phyloP scores from a whole-genome alignment of 64 coral and sea anemone genomes.

The Stylophora pistillata region DNA sequence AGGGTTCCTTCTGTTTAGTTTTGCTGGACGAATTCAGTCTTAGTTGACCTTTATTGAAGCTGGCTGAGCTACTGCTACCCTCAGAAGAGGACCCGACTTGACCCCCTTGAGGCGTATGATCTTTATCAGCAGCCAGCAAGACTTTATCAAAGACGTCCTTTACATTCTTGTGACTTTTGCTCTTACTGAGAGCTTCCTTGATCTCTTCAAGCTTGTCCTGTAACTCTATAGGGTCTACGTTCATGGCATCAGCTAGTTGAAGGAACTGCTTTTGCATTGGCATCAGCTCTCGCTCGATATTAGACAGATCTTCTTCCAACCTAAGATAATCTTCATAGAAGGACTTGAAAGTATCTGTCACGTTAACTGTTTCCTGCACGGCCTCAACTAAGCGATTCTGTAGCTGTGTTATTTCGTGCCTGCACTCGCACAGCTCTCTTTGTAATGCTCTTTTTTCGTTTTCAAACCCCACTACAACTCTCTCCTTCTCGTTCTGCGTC shows the following conservation, averaged over 20 bases:
- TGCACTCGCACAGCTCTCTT: neutral
- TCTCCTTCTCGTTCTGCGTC: conserved; percentile 1
- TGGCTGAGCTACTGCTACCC: neutral
- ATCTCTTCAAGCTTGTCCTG: conserved; percentile 5
- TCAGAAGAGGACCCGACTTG: neutral
- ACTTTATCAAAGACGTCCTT: neutral
- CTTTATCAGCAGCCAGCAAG: neutral
- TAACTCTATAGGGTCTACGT: conserved; percentile 13
- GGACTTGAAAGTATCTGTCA: neutral
- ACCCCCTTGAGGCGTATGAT: neutral
- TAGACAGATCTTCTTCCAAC: neutral
- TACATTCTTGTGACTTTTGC: neutral
- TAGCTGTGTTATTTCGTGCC: neutral
- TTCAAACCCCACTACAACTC: neutral
- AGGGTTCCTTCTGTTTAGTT: neutral
- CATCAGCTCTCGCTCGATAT: neutral
- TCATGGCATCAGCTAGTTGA: conserved; percentile 16
- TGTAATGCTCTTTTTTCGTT: neutral
- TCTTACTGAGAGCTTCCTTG: neutral
- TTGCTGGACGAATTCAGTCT: conserved; percentile 5
- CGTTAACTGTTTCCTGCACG: neutral
- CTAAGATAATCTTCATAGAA: conserved; percentile 22
- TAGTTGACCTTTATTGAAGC: neutral
- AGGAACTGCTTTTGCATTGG: neutral
- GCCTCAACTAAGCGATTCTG: conserved; percentile 5